phyloP scores from a whole-genome alignment of 2,113 vertebrate genomes.

The Mandrillus leucophaeus region DNA sequence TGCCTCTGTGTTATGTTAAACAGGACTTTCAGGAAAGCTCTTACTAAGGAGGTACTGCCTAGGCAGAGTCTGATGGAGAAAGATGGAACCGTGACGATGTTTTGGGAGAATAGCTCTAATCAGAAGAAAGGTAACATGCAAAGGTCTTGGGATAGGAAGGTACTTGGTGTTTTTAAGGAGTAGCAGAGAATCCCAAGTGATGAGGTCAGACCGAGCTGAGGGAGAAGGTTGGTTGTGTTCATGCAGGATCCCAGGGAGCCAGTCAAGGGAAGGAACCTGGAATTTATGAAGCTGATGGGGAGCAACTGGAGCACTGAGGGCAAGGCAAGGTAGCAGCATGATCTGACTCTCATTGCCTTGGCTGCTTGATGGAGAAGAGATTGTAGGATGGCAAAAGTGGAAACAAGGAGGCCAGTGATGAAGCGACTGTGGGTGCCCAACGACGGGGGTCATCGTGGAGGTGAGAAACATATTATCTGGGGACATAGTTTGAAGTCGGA shows the following conservation, averaged over 20 bases:
- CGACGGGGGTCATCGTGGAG: not conserved
- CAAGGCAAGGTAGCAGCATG: too few relatives aligned
- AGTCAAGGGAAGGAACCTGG: too few relatives aligned
- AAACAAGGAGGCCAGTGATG: not conserved
- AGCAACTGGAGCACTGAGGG: not conserved
- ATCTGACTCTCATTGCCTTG: not conserved
- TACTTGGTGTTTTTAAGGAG: not conserved
- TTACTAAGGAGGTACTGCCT: not conserved
- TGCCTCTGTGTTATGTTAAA: not conserved
- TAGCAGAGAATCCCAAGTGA: not conserved
- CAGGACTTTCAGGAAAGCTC: not conserved
- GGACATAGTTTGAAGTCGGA: not conserved
- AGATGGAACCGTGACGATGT: not conserved
- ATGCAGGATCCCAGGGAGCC: not conserved
- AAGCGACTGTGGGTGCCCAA: not conserved
- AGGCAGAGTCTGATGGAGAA: not conserved
- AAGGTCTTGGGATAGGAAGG: not conserved
- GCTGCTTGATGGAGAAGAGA: not conserved
- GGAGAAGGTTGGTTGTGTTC: not conserved
- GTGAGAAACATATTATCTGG: not conserved
- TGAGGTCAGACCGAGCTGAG: not conserved
- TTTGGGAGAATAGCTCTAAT: not conserved
- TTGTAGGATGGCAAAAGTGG: not conserved
- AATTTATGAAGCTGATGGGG: not conserved
- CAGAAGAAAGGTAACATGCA: not conserved